Evolutionary conservation across 23 tunicate genomes (phyloP).

Genomic region (Pegea sp.): DNA sequence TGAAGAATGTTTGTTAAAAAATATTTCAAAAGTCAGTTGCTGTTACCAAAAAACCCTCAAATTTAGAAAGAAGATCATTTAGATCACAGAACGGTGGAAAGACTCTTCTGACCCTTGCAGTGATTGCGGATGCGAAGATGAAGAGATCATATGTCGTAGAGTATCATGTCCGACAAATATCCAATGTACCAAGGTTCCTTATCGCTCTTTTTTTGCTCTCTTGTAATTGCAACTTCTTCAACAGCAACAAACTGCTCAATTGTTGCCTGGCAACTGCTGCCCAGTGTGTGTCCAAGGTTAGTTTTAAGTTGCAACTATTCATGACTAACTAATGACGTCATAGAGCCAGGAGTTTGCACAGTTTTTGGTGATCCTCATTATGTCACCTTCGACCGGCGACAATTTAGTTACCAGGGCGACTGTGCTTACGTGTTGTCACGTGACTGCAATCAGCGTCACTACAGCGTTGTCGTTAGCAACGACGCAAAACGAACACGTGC

Average conservation of each 20-base stretch:
- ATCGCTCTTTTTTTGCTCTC: background rate
- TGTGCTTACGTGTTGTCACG: constrained; percentile 46
- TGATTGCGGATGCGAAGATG: constrained; percentile 6
- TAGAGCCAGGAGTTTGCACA: constrained; percentile 65
- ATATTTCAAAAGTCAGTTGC: background rate
- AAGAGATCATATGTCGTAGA: constrained; percentile 2
- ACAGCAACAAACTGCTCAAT: constrained; percentile 44
- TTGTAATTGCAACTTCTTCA: background rate
- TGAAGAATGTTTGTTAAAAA: background rate
- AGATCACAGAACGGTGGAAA: constrained; percentile 8
- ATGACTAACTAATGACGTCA: no score
- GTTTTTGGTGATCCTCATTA: constrained; percentile 94
- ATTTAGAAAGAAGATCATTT: background rate
- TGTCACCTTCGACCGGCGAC: constrained; percentile 73
- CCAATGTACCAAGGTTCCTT: constrained; percentile 1
- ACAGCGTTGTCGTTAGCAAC: constrained; percentile 39
- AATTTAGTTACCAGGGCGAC: constrained; percentile 72
- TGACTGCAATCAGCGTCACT: constrained; percentile 37
- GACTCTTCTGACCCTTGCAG: constrained; percentile 9
- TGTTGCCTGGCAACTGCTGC: constrained; percentile 61
- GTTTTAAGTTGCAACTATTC: no score
- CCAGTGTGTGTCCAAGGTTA: constrained; percentile 36
- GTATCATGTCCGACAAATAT: background rate
- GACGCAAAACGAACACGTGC: constrained; percentile 40
- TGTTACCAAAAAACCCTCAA: background rate